Base-by-base conservation (phyloP, 2,113 vertebrate species). In the Sinocyclocheilus grahami region DNA sequence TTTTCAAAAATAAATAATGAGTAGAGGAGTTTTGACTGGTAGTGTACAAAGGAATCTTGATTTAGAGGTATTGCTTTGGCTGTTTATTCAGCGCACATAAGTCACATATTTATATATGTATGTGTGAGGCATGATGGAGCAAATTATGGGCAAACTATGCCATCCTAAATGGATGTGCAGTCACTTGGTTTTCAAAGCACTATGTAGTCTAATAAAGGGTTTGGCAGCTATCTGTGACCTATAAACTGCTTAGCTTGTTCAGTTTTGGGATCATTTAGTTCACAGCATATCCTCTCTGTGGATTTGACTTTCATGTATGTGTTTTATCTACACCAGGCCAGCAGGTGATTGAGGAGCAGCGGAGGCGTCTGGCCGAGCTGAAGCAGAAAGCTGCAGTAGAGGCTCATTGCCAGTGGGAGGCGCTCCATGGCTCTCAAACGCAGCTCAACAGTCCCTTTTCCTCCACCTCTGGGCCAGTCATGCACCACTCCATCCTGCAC, bases 351-450 rank as follows among this genome's bases (percentile, higher is more conserved):
- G 97, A 99, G 76, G 97, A 99, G 90, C 98, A 99, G 91, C 94
- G 97, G 5, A 94, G 97, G 14, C 96, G 97, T 0, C 93, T 99
- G 63, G 97, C 97, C 0, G 97, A 99, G 92, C 94, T 99, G 89
- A 99, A 98, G 90, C 98, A 98, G 93, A 95, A 96, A 33, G 98
- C 97, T 0, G 97, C 96, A 0, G 96, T 93, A 0, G 98, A 99
- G 92, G 98, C 98, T 0, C 98, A 99, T 91, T 98, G 95, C 60
- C 98, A 99, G 93, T 99, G 98, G 97, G 97, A 99, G 12, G 97
- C 96, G 13, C 94, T 99, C 42, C 97, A 95, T 0, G 94, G 96
- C 86, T 94, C 95, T 0, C 92, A 94, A 12, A 89, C 94, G 22
- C 96, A 96, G 79, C 91, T 95, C 74, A 85, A 77, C 74, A 46